Evolutionary conservation across 1,140 invertebrate species (phyloP).

Genomic region (Drosophila tristis): DNA sequence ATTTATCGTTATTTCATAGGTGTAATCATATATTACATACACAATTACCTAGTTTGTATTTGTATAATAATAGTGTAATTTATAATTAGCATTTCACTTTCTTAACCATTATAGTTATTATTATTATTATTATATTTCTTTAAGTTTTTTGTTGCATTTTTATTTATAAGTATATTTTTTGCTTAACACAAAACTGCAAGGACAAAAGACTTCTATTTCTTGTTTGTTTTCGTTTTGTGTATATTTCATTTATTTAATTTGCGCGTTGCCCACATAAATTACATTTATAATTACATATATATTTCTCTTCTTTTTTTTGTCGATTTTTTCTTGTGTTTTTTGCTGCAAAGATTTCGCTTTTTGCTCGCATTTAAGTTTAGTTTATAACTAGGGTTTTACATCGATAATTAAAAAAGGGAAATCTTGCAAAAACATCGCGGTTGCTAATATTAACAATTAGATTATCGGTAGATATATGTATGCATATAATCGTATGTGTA

Average conservation of each 20-base stretch:
- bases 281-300: constrained; percentile 54
- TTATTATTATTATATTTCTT: constrained; percentile 41
- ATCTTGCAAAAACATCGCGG: constrained; percentile 65
- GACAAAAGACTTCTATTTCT: constrained; percentile 25
- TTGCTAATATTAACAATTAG: constrained; percentile 58
- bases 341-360: constrained; percentile 42
- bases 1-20: constrained; percentile 58
- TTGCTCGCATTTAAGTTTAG: constrained; percentile 61
- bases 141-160: constrained; percentile 35
- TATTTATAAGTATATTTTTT: constrained; percentile 47
- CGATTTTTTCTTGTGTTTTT: constrained; percentile 16
- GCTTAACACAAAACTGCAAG: constrained; percentile 45
- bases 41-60: constrained; percentile 72
- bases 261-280: constrained; percentile 53
- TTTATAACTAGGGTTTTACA: constrained; percentile 77
- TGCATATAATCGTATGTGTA: constrained; percentile 48
- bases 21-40: constrained; percentile 81
- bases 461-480: not conserved
- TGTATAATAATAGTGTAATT: constrained; percentile 66
- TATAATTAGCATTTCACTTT: constrained; percentile 61
- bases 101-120: constrained; percentile 23
- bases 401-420: constrained; percentile 76
- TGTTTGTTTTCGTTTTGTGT: constrained; percentile 37
- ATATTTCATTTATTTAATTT: constrained; percentile 40
- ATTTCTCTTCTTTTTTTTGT: constrained; percentile 38